phyloP scores from a whole-genome alignment of 2,888 invertebrate genomes.

The Eustalomyia histrio region DNA sequence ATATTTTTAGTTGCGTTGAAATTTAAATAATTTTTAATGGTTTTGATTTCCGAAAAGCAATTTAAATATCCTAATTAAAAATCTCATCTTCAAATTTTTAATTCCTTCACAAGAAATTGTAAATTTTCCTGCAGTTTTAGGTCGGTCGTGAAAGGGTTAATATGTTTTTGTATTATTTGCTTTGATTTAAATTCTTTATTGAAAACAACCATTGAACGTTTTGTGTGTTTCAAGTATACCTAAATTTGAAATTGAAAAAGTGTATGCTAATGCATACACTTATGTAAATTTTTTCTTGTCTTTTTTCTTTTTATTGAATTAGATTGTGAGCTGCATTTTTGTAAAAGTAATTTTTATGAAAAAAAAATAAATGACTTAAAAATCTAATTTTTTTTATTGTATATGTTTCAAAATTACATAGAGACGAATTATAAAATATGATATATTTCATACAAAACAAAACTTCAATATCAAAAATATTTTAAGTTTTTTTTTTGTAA shows the following conservation, averaged over 20 bases:
- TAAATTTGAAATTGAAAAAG: neutral
- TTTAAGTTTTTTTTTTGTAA: conserved; percentile 6
- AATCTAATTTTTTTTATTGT: conserved; percentile 10
- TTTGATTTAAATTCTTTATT: neutral
- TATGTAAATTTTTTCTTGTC: neutral
- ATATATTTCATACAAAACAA: neutral
- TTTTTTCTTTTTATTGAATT: conserved; percentile 17
- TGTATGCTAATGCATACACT: neutral
- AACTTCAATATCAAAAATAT: conserved; percentile 30
- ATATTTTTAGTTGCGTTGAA: no score
- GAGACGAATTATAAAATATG: neutral
- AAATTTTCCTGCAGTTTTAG: no score
- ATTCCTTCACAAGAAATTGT: no score
- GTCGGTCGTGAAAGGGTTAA: no score
- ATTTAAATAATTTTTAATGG: no score
- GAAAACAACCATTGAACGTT: neutral
- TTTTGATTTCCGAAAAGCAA: no score
- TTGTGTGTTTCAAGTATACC: neutral
- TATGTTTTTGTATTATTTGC: no score
- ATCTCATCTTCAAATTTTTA: no score
- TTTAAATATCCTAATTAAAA: no score
- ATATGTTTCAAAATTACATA: neutral
- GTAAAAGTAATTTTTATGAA: conserved; percentile 23
- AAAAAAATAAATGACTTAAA: conserved; percentile 15
- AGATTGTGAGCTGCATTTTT: conserved; percentile 25